phyloP scores from a whole-genome alignment of 2,888 invertebrate species.

The Mythimna pallens region DNA sequence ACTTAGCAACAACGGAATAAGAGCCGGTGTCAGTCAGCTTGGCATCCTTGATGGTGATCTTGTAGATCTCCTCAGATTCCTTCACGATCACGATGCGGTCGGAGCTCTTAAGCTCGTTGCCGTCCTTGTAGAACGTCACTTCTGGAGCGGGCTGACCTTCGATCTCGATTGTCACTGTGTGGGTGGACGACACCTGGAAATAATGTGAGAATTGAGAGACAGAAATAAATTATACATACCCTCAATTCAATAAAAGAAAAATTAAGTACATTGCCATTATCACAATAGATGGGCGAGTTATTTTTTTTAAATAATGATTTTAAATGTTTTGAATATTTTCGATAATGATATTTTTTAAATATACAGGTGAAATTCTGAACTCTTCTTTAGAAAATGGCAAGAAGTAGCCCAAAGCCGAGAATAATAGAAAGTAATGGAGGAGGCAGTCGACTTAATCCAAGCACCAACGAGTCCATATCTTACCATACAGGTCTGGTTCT shows the following conservation, averaged over 20 bases:
- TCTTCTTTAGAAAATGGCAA: too few species aligned
- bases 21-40: conserved; percentile 95
- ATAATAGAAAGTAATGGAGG: too few species aligned
- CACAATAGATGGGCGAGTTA: too few species aligned
- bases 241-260: too few species aligned
- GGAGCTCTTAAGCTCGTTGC: conserved; percentile 93
- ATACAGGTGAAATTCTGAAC: too few species aligned
- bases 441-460: too few species aligned
- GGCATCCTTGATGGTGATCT: conserved; percentile 93
- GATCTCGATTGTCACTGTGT: conserved; percentile 95
- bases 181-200: conserved; percentile 91
- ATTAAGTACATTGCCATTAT: too few species aligned
- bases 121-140: conserved; percentile 97
- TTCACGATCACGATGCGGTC: conserved; percentile 94
- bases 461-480: conserved; percentile 45
- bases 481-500: conserved; percentile 93
- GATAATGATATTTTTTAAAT: too few species aligned
- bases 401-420: too few species aligned
- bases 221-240: neutral
- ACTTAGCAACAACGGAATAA: conserved; percentile 95
- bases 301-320: too few species aligned
- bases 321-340: too few species aligned
- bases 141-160: conserved; percentile 96
- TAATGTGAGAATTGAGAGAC: neutral
- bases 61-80: conserved; percentile 92